Conservation (phyloP, 92 coral and sea anemone species). For the Plumapathes pennacea region DNA sequence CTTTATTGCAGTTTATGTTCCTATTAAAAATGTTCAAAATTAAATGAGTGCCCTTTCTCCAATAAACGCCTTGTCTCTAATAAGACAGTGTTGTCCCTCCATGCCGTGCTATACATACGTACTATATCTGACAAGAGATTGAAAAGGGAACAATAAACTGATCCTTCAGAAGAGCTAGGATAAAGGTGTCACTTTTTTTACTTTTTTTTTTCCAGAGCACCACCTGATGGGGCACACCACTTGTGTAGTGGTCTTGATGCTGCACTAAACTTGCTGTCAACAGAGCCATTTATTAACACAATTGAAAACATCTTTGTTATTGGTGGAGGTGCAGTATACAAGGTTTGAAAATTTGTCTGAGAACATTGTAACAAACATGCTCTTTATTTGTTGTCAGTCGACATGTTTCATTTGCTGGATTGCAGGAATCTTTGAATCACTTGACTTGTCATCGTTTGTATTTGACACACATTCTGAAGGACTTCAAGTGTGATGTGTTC, state of each 20-base stretch:
- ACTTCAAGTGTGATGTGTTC: constrained; percentile 61
- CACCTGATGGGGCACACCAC: constrained; percentile 67
- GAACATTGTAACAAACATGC: background rate
- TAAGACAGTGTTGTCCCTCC: too few species aligned
- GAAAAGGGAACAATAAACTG: too few species aligned
- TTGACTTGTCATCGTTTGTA: constrained; percentile 51
- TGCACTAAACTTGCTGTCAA: constrained; percentile 61
- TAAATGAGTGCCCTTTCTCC: too few species aligned
- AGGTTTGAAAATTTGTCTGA: constrained; percentile 34
- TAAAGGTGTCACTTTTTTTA: too few species aligned
- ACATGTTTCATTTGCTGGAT: background rate
- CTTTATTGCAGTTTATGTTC: too few species aligned
- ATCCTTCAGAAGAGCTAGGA: too few species aligned
- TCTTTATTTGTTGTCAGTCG: background rate
- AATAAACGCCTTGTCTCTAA: too few species aligned
- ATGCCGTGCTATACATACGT: too few species aligned
- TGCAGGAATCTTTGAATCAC: constrained; percentile 60
- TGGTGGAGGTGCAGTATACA: constrained; percentile 84
- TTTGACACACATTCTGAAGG: constrained; percentile 58
- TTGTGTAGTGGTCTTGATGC: constrained; percentile 67
- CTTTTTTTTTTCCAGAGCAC: constrained; percentile 20
- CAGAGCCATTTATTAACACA: constrained; percentile 38
- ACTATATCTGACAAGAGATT: too few species aligned
- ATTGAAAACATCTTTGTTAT: constrained; percentile 80
- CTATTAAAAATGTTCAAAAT: too few species aligned